phyloP scores from a whole-genome alignment of 2,113 vertebrate species.

The Anthoscopus minutus region DNA sequence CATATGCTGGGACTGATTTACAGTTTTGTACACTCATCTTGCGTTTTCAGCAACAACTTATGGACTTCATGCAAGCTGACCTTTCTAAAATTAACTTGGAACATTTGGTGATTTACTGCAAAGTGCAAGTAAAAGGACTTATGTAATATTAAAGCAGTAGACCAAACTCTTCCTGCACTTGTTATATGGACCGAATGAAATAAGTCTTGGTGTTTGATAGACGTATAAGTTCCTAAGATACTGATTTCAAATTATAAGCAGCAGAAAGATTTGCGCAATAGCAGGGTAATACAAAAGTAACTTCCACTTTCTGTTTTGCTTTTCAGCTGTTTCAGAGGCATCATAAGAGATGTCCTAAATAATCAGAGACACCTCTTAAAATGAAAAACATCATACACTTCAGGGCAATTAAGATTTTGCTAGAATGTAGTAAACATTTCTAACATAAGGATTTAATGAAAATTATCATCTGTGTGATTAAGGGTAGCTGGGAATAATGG shows the following conservation, averaged over 20 bases:
- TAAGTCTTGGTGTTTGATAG: not conserved
- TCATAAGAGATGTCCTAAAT: not conserved
- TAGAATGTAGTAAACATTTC: not conserved
- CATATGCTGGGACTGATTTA: too few relatives aligned
- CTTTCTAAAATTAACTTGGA: not conserved
- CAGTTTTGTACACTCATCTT: not conserved
- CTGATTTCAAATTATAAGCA: not conserved
- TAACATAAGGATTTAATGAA: not conserved
- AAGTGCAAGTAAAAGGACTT: not conserved
- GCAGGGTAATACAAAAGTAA: not conserved
- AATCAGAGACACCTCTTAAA: not conserved
- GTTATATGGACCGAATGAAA: not conserved
- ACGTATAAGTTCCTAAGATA: not conserved
- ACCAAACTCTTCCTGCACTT: not conserved
- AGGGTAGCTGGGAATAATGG: not conserved
- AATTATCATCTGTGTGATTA: not conserved
- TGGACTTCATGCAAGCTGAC: not conserved
- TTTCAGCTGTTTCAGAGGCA: not conserved
- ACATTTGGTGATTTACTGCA: not conserved
- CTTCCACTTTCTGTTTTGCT: not conserved
- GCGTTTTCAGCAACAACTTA: not conserved
- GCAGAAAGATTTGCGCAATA: not conserved
- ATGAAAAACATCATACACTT: not conserved
- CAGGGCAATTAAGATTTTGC: not conserved
- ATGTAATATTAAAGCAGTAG: not conserved